Percentiles rank a stretch among this genome's conserved stretches.
These are phyloP conservation scores for Papilio xuthus DNA, from an alignment of 1,140 invertebrate species.

Conservation along the genomic window DNA sequence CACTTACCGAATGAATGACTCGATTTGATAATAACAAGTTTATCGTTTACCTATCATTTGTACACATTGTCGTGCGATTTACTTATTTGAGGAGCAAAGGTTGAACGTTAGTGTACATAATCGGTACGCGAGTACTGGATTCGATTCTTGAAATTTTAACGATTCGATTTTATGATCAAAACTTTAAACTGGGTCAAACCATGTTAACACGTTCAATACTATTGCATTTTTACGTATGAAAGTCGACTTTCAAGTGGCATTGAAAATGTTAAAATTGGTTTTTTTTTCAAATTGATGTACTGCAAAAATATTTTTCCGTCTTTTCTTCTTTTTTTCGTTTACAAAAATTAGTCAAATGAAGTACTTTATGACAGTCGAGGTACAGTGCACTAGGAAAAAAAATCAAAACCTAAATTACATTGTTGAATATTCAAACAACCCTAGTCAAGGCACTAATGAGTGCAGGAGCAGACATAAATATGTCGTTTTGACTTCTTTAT, in stretches of 20 bases:
- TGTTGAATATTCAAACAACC: conserved; percentile 9
- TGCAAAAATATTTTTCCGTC: too few relatives aligned
- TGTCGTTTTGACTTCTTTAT: conserved; percentile 69
- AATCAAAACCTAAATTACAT: not conserved
- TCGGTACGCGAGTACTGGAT: not conserved
- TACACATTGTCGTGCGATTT: conserved; percentile 18
- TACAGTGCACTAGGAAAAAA: not conserved
- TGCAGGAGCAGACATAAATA: conserved; percentile 60
- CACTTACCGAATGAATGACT: conserved; percentile 30
- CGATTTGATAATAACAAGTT: conserved; percentile 25
- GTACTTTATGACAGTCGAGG: not conserved
- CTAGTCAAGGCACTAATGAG: conserved; percentile 48
- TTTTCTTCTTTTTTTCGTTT: too few relatives aligned
- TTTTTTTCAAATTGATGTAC: too few relatives aligned
- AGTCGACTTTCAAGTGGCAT: too few relatives aligned
- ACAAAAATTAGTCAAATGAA: too few relatives aligned
- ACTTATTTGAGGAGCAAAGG: conserved; percentile 10
- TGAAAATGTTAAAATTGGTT: too few relatives aligned
- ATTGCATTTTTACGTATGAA: too few relatives aligned
- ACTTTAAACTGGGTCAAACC: not conserved
- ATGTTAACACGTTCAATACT: not conserved
- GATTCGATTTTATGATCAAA: not conserved
- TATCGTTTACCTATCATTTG: conserved; percentile 26
- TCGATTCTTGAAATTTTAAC: not conserved
- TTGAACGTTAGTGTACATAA: not conserved